phyloP scores from a whole-genome alignment of 2,888 invertebrate genomes.

The Yponomeuta sedellus region DNA sequence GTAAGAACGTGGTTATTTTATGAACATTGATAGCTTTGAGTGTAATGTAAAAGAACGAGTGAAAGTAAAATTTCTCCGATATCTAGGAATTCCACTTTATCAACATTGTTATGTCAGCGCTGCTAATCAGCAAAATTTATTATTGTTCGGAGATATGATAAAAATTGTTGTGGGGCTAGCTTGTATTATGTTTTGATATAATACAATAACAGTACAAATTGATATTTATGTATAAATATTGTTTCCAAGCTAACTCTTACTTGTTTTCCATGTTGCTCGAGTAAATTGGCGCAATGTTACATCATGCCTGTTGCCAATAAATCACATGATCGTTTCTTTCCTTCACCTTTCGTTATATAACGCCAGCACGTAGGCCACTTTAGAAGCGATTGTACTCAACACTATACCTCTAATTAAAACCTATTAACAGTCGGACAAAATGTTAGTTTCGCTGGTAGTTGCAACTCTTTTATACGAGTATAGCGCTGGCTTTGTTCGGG shows the following conservation, averaged over 20 bases:
- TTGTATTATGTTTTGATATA: neutral
- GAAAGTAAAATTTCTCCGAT: neutral
- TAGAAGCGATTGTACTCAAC: neutral
- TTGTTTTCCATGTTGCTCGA: neutral
- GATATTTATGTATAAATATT: neutral
- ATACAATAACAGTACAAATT: neutral
- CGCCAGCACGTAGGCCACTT: neutral
- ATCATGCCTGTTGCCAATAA: neutral
- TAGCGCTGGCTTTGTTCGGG: too few species aligned
- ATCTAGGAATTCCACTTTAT: neutral
- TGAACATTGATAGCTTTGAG: neutral
- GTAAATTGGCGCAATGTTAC: neutral
- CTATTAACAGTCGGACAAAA: neutral
- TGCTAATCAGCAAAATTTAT: neutral
- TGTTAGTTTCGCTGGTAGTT: too few species aligned
- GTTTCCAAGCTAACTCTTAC: neutral
- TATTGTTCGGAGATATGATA: slow-evolving; percentile 12
- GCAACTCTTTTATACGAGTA: too few species aligned
- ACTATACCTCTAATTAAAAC: neutral
- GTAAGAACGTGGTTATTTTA: neutral
- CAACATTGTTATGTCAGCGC: neutral
- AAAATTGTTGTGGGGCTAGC: neutral
- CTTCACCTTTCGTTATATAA: neutral
- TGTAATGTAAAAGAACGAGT: neutral
- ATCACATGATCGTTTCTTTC: neutral